Conservation (phyloP, 1,140 invertebrate genomes). For the Dinoponera quadriceps region DNA sequence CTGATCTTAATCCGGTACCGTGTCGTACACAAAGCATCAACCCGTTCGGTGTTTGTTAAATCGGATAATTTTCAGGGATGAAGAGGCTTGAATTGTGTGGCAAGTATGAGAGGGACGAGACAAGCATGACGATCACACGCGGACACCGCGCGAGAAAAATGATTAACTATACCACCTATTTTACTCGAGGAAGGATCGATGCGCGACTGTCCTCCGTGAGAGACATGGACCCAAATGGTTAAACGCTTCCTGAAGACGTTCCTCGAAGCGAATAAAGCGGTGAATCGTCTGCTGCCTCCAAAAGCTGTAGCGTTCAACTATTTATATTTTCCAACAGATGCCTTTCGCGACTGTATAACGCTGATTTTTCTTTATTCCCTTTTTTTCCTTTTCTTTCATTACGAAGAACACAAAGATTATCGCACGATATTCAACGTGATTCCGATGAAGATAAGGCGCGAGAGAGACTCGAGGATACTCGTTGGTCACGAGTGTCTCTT, state of each 20-base stretch:
- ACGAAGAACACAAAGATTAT: too few relatives aligned
- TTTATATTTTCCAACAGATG: conserved; percentile 33
- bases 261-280: conserved; percentile 46
- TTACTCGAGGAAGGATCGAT: background rate
- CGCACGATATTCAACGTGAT: too few relatives aligned
- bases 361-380: too few relatives aligned
- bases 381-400: too few relatives aligned
- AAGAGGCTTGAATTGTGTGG: background rate
- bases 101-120: conserved; percentile 29
- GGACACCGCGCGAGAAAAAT: conserved; percentile 16
- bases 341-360: background rate
- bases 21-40: background rate
- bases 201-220: conserved; percentile 6
- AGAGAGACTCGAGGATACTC: background rate
- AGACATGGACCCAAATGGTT: background rate
- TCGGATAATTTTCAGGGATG: background rate
- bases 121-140: conserved; percentile 36
- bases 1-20: background rate
- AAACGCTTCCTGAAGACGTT: conserved; percentile 35
- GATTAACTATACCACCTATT: conserved; percentile 40
- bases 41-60: conserved; percentile 11
- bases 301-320: conserved; percentile 37
- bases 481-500: background rate
- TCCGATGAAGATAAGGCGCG: background rate
- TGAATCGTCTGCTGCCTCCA: conserved; percentile 33